These are phyloP conservation scores for Calidris pugnax DNA, from an alignment of 2,113 vertebrate species.

Conservation along the genomic window DNA sequence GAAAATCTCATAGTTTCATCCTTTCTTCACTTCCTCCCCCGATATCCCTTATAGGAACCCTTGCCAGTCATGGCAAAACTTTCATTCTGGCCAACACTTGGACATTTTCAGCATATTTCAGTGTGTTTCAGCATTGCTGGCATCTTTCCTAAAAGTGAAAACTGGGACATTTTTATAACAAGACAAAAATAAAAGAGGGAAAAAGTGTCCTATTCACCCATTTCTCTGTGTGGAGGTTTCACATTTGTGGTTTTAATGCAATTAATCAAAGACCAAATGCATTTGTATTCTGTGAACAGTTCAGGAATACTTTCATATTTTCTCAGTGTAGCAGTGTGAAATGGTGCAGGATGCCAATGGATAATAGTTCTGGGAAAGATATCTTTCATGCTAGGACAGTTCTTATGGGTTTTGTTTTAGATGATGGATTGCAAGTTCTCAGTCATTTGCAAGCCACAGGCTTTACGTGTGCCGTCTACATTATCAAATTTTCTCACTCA, in stretches of 20 bases:
- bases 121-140: constrained; percentile 29
- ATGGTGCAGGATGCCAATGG: constrained; percentile 35
- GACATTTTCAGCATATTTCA: constrained; percentile 35
- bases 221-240: constrained; percentile 15
- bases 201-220: constrained; percentile 39
- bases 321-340: constrained; percentile 9
- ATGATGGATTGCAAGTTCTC: constrained; percentile 66
- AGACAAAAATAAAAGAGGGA: constrained; percentile 34
- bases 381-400: constrained; percentile 66
- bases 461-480: constrained; percentile 53
- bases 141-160: constrained; percentile 33
- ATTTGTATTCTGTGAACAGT: constrained; percentile 49
- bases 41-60: not conserved
- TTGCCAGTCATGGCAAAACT: not conserved
- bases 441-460: constrained; percentile 63
- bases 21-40: not conserved
- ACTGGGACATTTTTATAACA: constrained; percentile 22
- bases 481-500: constrained; percentile 67
- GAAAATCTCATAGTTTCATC: not conserved
- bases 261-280: constrained; percentile 44
- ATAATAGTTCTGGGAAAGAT: constrained; percentile 56
- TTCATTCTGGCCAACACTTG: constrained; percentile 18
- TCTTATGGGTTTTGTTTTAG: constrained; percentile 65
- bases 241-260: constrained; percentile 23
- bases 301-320: constrained; percentile 30